A percentile compares a stretch with the other conserved stretches of the same genome.
These are phyloP conservation scores for Holcopasites calliopsidis DNA, from an alignment of 1,140 invertebrate genomes.

Conservation along the genomic window DNA sequence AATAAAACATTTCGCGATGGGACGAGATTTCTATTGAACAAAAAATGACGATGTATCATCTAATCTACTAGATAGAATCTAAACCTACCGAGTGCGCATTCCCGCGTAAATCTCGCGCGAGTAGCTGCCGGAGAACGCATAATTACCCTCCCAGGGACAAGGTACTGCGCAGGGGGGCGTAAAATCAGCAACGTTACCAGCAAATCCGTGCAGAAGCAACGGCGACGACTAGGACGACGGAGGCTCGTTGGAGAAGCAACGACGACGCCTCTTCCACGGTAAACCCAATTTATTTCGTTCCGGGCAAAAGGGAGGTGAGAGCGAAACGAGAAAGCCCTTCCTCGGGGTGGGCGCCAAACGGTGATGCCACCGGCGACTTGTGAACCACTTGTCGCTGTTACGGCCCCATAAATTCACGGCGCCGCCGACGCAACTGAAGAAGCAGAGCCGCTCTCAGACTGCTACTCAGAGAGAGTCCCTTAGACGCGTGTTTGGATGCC, in stretches of 20 bases:
- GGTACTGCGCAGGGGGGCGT: slow-evolving; percentile 15
- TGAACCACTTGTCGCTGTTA: slow-evolving; percentile 80
- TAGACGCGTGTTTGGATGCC: slow-evolving; percentile 61
- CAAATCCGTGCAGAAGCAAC: slow-evolving; percentile 45
- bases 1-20: too few species aligned
- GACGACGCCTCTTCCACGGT: slow-evolving; percentile 55
- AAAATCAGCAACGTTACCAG: slow-evolving; percentile 50
- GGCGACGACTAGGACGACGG: slow-evolving; percentile 16
- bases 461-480: slow-evolving; percentile 43
- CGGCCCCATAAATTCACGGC: slow-evolving; percentile 78
- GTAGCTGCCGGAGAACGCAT: slow-evolving; percentile 37
- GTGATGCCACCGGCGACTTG: slow-evolving; percentile 79
- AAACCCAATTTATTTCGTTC: slow-evolving; percentile 78
- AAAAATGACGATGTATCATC: too few species aligned
- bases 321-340: slow-evolving; percentile 72
- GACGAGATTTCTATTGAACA: too few species aligned
- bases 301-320: slow-evolving; percentile 70
- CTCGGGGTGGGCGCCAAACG: slow-evolving; percentile 71
- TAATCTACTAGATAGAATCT: not conserved
- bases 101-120: slow-evolving; percentile 33
- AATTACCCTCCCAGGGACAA: slow-evolving; percentile 50
- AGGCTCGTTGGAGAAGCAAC: slow-evolving; percentile 47
- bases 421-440: slow-evolving; percentile 62
- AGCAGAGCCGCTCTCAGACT: slow-evolving; percentile 48
- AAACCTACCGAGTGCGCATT: not conserved